phyloP scores from a whole-genome alignment of 2,113 vertebrate genomes.

The Choloepus hoffmanni region DNA sequence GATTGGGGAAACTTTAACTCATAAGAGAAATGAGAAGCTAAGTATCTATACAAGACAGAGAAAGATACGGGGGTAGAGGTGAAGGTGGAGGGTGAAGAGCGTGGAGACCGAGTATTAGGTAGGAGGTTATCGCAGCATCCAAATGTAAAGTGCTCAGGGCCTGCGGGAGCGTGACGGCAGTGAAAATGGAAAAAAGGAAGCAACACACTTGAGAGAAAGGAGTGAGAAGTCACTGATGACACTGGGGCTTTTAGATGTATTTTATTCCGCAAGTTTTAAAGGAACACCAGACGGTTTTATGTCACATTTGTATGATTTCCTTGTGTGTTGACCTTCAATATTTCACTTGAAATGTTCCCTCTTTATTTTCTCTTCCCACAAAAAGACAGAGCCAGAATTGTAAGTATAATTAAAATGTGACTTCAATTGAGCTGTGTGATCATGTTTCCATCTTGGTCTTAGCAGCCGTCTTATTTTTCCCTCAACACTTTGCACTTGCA shows the following conservation, averaged over 20 bases:
- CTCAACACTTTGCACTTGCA: not conserved
- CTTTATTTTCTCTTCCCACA: slow-evolving; percentile 36
- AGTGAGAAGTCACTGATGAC: not conserved
- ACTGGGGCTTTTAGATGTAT: not conserved
- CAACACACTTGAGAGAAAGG: not conserved
- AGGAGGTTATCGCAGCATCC: not conserved
- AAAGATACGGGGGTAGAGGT: rapidly evolving
- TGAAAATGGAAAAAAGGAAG: not conserved
- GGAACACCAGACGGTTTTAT: slow-evolving; percentile 5
- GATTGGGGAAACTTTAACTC: not conserved
- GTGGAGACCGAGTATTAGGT: rapidly evolving
- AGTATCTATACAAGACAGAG: not conserved
- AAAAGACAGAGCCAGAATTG: not conserved
- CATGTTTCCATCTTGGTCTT: slow-evolving; percentile 10
- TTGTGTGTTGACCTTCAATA: slow-evolving; percentile 47
- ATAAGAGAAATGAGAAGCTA: not conserved
- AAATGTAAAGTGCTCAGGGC: not conserved
- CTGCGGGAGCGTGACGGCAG: not conserved
- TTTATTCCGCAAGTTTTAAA: slow-evolving; percentile 19
- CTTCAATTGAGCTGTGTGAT: not conserved
- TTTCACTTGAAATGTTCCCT: slow-evolving; percentile 59
- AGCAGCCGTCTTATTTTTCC: not conserved
- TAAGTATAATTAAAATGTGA: slow-evolving; percentile 54
- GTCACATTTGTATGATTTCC: slow-evolving; percentile 67
- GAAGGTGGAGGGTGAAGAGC: not conserved